Evolutionary conservation across 2,113 vertebrate species (phyloP).

Genomic region (Pagrus major): DNA sequence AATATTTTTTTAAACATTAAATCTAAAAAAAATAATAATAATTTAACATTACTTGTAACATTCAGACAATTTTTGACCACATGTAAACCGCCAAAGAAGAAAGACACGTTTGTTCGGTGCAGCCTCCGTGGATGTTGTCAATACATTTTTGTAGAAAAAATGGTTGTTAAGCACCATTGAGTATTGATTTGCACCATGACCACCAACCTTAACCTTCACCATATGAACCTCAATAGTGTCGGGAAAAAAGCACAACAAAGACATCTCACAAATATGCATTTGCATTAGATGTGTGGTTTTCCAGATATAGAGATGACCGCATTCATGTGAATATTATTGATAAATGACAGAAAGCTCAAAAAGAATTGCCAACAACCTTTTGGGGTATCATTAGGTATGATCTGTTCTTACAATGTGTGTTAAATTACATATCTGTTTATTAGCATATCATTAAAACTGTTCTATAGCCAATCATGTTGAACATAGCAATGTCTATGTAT

Average conservation of each 20-base stretch:
- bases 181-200: too few species aligned
- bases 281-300: too few species aligned
- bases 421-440: neutral
- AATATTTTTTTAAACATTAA: too few species aligned
- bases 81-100: neutral
- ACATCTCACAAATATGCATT: too few species aligned
- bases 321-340: neutral
- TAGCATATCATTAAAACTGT: neutral
- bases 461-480: neutral
- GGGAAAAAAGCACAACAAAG: too few species aligned
- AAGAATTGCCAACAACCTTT: neutral
- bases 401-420: neutral
- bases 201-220: too few species aligned
- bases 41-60: too few species aligned
- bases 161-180: too few species aligned
- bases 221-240: too few species aligned
- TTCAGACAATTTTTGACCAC: neutral
- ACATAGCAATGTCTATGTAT: neutral
- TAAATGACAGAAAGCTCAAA: neutral
- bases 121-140: too few species aligned
- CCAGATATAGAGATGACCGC: neutral
- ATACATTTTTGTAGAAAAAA: neutral
- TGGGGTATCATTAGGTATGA: neutral
- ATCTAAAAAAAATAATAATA: too few species aligned
- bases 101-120: neutral